Conservation (phyloP, 2,888 invertebrate genomes). For the Masnerella sp. region DNA sequence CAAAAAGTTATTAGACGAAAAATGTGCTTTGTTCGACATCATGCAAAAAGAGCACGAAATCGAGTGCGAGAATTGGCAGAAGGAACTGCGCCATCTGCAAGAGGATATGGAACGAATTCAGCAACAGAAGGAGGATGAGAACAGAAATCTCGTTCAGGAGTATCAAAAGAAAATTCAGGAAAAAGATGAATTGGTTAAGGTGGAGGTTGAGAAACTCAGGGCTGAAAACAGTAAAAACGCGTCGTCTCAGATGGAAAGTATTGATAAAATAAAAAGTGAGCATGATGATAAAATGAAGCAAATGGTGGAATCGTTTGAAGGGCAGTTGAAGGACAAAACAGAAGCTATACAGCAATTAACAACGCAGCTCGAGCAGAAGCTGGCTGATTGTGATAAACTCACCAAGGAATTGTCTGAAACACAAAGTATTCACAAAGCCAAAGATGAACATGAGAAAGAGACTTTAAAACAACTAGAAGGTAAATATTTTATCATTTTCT, state of each 20-base stretch:
- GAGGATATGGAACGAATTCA: conserved; percentile 75
- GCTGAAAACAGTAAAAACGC: conserved; percentile 62
- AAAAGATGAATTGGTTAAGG: conserved; percentile 77
- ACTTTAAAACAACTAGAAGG: conserved; percentile 71
- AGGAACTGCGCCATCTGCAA: conserved; percentile 69
- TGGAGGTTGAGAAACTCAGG: conserved; percentile 64
- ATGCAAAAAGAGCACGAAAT: conserved; percentile 71
- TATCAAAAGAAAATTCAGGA: conserved; percentile 79
- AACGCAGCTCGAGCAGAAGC: conserved; percentile 79
- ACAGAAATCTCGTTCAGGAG: conserved; percentile 78
- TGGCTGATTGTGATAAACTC: conserved; percentile 79
- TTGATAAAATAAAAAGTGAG: conserved; percentile 66
- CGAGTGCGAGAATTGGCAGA: conserved; percentile 65
- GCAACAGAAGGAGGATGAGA: conserved; percentile 75
- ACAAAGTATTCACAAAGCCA: conserved; percentile 77
- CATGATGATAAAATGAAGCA: conserved; percentile 64
- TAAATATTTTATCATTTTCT: conserved; percentile 64
- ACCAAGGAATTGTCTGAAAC: conserved; percentile 79
- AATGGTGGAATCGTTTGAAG: conserved; percentile 73
- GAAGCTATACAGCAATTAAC: conserved; percentile 79
- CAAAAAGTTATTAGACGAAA: conserved; percentile 72
- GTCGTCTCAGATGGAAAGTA: conserved; percentile 60
- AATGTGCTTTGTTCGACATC: conserved; percentile 73
- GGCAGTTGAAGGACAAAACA: conserved; percentile 79
- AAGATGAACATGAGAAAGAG: conserved; percentile 78